These are phyloP conservation scores for Microcebus lehilahytsara DNA, from an alignment of 2,113 vertebrate species.

Conservation along the genomic window DNA sequence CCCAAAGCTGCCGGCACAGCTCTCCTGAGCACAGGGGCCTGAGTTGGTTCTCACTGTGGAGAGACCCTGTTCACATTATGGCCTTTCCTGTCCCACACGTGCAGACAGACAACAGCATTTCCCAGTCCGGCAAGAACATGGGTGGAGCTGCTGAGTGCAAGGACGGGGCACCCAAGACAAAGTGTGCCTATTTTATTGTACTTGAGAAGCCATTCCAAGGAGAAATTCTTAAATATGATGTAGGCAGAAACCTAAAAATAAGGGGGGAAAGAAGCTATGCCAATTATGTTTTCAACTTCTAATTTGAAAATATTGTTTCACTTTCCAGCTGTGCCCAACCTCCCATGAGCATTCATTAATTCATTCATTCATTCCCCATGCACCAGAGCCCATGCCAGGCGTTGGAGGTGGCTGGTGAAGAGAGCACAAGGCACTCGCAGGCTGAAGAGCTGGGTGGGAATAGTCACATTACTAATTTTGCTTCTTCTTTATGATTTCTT, in stretches of 20 bases:
- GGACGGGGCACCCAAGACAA: not conserved
- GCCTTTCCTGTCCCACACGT: not conserved
- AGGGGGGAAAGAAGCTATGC: not conserved
- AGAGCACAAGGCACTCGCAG: not conserved
- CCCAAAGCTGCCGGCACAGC: not conserved
- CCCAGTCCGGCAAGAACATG: not conserved
- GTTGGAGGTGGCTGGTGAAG: not conserved
- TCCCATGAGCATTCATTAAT: not conserved
- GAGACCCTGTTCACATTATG: not conserved
- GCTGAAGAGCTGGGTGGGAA: not conserved
- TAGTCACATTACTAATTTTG: not conserved
- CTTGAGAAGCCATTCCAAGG: not conserved
- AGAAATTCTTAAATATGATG: not conserved
- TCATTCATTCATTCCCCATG: not conserved
- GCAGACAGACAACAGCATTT: not conserved
- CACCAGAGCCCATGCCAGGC: not conserved
- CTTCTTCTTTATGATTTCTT: not conserved
- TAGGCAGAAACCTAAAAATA: not conserved
- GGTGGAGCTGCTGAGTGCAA: not conserved
- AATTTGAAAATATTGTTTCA: not conserved
- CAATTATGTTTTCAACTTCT: not conserved
- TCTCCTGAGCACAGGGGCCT: not conserved
- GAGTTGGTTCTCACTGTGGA: not conserved
- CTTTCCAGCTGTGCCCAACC: not conserved
- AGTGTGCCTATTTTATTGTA: not conserved